Conservation (phyloP, 2,888 invertebrate species). For the Drosophila nr. perissopoda region DNA sequence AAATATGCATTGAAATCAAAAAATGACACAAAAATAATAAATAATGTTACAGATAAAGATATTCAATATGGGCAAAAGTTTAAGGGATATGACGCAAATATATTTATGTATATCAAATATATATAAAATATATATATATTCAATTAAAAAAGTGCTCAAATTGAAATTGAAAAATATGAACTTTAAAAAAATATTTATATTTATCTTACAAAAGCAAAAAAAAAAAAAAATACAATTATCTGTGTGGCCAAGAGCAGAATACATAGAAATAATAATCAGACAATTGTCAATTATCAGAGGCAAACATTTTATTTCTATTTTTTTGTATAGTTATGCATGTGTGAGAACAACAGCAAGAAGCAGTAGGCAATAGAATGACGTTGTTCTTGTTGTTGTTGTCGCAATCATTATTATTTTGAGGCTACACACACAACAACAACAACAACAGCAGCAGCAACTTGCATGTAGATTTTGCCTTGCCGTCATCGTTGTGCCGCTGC, state of each 20-base stretch:
- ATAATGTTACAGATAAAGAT: constrained; percentile 10
- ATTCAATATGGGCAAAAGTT: neutral
- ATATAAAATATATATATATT: neutral
- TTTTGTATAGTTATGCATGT: constrained; percentile 16
- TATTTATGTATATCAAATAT: neutral
- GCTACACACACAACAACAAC: constrained; percentile 59
- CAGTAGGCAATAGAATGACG: constrained; percentile 33
- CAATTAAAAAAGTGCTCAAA: neutral
- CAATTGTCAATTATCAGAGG: constrained; percentile 79
- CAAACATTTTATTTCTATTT: constrained; percentile 39
- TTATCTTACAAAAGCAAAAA: neutral
- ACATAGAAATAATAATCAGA: constrained; percentile 63
- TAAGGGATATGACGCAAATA: too few species aligned
- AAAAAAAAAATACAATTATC: constrained; percentile 32
- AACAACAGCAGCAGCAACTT: constrained; percentile 29
- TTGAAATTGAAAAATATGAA: neutral
- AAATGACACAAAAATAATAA: constrained; percentile 6
- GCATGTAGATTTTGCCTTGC: constrained; percentile 80
- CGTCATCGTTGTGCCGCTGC: constrained; percentile 60
- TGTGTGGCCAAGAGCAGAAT: constrained; percentile 45
- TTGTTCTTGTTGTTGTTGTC: constrained; percentile 66
- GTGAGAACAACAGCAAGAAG: constrained; percentile 35
- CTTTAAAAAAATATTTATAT: neutral
- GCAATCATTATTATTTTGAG: constrained; percentile 81
- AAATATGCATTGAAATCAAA: constrained; percentile 58